phyloP scores from a whole-genome alignment of 2,888 invertebrate species.

The Harmothoe impar region DNA sequence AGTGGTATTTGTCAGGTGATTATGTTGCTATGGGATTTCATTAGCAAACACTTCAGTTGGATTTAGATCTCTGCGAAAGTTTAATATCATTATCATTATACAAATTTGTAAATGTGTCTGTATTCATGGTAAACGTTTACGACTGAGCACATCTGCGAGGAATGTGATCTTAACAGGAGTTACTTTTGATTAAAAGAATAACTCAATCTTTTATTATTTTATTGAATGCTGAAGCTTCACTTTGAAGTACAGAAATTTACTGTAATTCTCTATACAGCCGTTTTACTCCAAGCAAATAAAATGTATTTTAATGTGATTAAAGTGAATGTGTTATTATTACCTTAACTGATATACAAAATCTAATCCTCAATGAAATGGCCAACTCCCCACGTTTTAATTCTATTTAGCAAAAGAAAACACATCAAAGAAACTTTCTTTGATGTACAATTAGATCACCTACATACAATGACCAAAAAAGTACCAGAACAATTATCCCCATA shows the following conservation, averaged over 20 bases:
- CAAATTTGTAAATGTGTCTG: constrained; percentile 43
- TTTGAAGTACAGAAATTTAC: background rate
- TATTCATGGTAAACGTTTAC: constrained; percentile 37
- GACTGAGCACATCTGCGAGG: background rate
- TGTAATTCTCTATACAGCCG: background rate
- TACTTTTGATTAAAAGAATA: background rate
- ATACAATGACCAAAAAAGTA: background rate
- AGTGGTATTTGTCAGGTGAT: constrained; percentile 53
- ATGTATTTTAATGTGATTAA: constrained; percentile 51
- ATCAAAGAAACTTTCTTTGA: background rate
- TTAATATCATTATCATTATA: constrained; percentile 14
- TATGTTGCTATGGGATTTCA: constrained; percentile 16
- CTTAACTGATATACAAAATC: background rate
- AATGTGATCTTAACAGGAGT: constrained; percentile 27
- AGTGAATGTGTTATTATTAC: background rate
- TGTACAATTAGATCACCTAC: constrained; percentile 41
- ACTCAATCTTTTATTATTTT: background rate
- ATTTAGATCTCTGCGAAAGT: constrained; percentile 24
- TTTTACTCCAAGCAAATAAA: constrained; percentile 51
- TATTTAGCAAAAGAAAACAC: background rate
- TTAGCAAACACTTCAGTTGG: constrained; percentile 37
- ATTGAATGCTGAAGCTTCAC: background rate
- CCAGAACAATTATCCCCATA: background rate
- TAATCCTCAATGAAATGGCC: background rate
- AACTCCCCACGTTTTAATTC: background rate